Evolutionary conservation across 2,888 invertebrate species (phyloP), one percentile per base, ranked within the genome.

Genomic region (Eilema sororculum): DNA sequence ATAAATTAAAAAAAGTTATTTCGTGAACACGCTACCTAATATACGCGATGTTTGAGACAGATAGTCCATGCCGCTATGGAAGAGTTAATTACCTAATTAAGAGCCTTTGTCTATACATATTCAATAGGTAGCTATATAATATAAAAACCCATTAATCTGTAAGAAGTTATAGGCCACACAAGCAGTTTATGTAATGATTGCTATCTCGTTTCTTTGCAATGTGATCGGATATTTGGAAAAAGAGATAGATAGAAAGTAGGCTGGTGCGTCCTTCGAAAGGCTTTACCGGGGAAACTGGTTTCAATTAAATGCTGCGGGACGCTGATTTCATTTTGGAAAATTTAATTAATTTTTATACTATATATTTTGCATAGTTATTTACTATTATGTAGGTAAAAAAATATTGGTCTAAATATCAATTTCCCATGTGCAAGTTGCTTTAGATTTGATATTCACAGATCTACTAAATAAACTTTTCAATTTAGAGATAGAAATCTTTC

Each of bases 271-370:
- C 89, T 90, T 89, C 86, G 85, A 88, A 91, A 94, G 93, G 93
- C 93, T 94, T 91, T 85, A 86, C 85, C 79, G 86, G 87, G 90
- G 85, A 92, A 94, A 94, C 95, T 89, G 91, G 93, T 93, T 93
- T 89, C 85, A 79, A 82, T 73, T 78, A 88, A 93, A 93, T 91
- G 93, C 92, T 94, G 78, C 94, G 95, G 95, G 95, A 95, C 89
- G 91, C 78, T 77, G 79, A 64, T 67, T 73, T 72, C 66, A 65
- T 75, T 81, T 78, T 58, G 70, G 72, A 76, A 79, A 79, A 78
- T 80, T 70, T 64, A 69, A 65, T 65, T 68, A 30, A 68, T n/a
- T 78, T 78, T 75, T 71, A 59, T 30, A 10, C 8, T 41, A 3
- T n/a, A n/a, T n/a, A n/a, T 3, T 25, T 46, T 13, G 24, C 30